Base-by-base conservation (phyloP, 2,113 vertebrate species). In the Natator depressus region DNA sequence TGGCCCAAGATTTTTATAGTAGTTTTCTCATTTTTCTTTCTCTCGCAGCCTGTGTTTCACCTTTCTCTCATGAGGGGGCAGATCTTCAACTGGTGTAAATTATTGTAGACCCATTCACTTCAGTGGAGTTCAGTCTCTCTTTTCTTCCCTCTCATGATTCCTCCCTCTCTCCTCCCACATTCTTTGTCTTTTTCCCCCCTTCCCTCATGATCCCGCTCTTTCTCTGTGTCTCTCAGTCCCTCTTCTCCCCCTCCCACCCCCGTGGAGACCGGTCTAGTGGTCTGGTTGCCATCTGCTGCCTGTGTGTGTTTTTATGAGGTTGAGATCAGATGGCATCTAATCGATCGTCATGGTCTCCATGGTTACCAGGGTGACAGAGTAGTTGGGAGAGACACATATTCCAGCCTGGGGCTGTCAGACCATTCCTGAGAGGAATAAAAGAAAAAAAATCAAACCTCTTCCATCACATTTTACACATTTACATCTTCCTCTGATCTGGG, bases 311-410 rank as follows among this genome's bases (percentile, higher is more conserved):
- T 98, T 99, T 99, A 98, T 98, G 98, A 99, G 98, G 98, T 98
- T 98, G 98, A 98, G 98, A 99, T 99, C 98, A 99, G 98, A 98
- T 98, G 99, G 98, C 98, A 97, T 98, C 97, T 98, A 98, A 99
- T 99, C 98, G 98, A 99, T 99, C 98, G 98, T 98, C 98, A 97
- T 98, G 94, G 98, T 99, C 98, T 97, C 98, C 97, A 98, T 98
- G 98, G 99, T 99, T 99, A 99, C 99, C 98, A 97, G 99, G 98
- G 98, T 98, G 98, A 98, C 98, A 98, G 97, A 98, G 98, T 96
- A 98, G 97, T 98, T 98, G 98, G 97, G 97, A 98, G 97, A 98
- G 97, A 98, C 97, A 98, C 97, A 97, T 96, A 98, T 97, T 98
- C 97, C 93, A 98, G 98, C 98, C 98, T 97, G 97, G 97, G 98